These are phyloP conservation scores for Ormyrus thymus DNA, from an alignment of 2,888 invertebrate species.

Conservation along the genomic window DNA sequence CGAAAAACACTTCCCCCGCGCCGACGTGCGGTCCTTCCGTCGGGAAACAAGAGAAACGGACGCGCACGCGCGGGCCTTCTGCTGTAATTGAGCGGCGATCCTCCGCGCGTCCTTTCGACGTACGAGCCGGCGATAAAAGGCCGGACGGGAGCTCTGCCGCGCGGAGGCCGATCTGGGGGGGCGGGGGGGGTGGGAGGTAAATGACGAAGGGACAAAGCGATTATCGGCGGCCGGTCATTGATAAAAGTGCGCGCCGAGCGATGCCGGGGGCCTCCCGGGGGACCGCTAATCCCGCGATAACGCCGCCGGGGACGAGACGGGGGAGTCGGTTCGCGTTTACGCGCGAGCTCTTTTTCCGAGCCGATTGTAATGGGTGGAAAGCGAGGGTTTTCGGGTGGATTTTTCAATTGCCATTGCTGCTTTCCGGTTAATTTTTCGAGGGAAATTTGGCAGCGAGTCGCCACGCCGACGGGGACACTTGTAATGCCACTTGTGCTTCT, in stretches of 20 bases:
- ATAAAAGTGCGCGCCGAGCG: constrained; percentile 60
- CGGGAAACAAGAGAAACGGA: constrained; percentile 34
- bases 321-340: too few species aligned
- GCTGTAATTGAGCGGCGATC: constrained; percentile 48
- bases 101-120: too few species aligned
- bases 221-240: constrained; percentile 66
- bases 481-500: too few species aligned
- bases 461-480: too few species aligned
- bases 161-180: neutral
- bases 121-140: neutral
- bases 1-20: neutral
- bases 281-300: constrained; percentile 51
- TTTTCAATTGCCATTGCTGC: too few species aligned
- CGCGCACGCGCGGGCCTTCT: constrained; percentile 22
- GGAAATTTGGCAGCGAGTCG: too few species aligned
- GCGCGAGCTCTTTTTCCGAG: too few species aligned
- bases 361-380: too few species aligned
- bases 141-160: constrained; percentile 9
- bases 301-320: constrained; percentile 2
- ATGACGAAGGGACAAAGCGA: constrained; percentile 55
- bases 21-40: neutral
- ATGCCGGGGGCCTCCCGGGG: constrained; percentile 39
- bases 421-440: too few species aligned
- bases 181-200: constrained; percentile 39
- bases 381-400: too few species aligned